These are phyloP conservation scores for Hedychridium roseum DNA, from an alignment of 2,888 invertebrate genomes.

Conservation along the genomic window DNA sequence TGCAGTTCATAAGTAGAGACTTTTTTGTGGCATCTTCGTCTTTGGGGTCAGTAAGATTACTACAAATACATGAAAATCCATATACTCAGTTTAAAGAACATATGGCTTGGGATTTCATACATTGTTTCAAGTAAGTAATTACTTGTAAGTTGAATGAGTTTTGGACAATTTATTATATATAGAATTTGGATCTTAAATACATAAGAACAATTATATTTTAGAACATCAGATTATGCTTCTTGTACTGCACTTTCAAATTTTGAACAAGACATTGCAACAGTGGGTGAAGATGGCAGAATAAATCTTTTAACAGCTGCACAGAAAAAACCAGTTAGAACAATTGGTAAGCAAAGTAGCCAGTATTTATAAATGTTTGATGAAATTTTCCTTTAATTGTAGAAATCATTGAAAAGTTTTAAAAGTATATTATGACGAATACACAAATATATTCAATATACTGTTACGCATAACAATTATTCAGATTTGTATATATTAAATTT, in stretches of 20 bases:
- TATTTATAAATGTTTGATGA: too few species aligned
- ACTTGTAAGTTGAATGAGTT: constrained; percentile 7
- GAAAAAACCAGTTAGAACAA: constrained; percentile 64
- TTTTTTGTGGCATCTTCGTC: constrained; percentile 70
- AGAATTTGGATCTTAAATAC: constrained; percentile 4
- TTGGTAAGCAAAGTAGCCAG: constrained; percentile 65
- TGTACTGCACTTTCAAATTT: constrained; percentile 81
- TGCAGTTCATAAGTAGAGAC: constrained; percentile 73
- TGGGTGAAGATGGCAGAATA: constrained; percentile 85
- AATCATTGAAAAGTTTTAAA: too few species aligned
- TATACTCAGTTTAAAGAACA: constrained; percentile 69
- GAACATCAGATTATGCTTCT: constrained; percentile 67
- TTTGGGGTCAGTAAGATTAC: constrained; percentile 74
- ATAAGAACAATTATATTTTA: constrained; percentile 28
- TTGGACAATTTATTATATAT: constrained; percentile 7
- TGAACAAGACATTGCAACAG: constrained; percentile 81
- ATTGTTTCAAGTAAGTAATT: constrained; percentile 67
- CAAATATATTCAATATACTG: too few species aligned
- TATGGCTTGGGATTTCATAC: constrained; percentile 74
- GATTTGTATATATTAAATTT: constrained; percentile 29
- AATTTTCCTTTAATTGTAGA: too few species aligned
- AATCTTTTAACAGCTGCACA: constrained; percentile 68
- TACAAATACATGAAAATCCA: constrained; percentile 71
- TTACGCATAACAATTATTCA: background rate
- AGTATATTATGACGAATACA: too few species aligned